These are phyloP conservation scores for Alouatta palliata DNA, from an alignment of 2,113 vertebrate species.

Conservation along the genomic window DNA sequence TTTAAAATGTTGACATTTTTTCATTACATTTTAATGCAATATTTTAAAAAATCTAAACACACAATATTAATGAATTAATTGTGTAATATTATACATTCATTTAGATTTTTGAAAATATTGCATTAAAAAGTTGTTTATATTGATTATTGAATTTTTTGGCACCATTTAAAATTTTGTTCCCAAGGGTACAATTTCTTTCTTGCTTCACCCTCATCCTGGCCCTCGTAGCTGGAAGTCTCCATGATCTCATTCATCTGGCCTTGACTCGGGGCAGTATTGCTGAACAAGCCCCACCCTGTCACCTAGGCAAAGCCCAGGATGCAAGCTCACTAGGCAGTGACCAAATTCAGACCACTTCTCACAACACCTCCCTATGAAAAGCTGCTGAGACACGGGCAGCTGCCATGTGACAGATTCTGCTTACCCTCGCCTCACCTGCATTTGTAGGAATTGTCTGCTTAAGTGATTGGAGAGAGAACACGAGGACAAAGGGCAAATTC, in stretches of 20 bases:
- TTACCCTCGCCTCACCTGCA: not conserved
- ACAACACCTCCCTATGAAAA: not conserved
- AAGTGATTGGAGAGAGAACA: not conserved
- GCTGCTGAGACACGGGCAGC: fast-evolving
- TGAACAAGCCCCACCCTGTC: not conserved
- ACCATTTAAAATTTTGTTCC: not conserved
- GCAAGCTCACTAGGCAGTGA: not conserved
- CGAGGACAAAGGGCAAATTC: fast-evolving
- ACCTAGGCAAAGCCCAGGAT: not conserved
- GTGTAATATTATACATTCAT: not conserved
- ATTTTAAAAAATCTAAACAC: too few relatives aligned
- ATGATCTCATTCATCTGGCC: not conserved
- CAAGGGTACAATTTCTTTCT: not conserved
- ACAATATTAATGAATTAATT: too few relatives aligned
- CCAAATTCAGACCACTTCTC: not conserved
- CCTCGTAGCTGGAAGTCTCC: not conserved
- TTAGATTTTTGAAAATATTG: not conserved
- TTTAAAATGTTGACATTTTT: not conserved
- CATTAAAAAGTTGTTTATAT: not conserved
- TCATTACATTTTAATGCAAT: too few relatives aligned
- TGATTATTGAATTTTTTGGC: not conserved
- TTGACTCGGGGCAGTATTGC: not conserved
- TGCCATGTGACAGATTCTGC: not conserved
- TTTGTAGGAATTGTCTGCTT: not conserved
- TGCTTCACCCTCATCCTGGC: not conserved